A percentile compares a stretch with the other conserved stretches of the same genome.
These are phyloP conservation scores for Phyto melanocephala DNA, from an alignment of 2,888 invertebrate genomes.

Conservation along the genomic window DNA sequence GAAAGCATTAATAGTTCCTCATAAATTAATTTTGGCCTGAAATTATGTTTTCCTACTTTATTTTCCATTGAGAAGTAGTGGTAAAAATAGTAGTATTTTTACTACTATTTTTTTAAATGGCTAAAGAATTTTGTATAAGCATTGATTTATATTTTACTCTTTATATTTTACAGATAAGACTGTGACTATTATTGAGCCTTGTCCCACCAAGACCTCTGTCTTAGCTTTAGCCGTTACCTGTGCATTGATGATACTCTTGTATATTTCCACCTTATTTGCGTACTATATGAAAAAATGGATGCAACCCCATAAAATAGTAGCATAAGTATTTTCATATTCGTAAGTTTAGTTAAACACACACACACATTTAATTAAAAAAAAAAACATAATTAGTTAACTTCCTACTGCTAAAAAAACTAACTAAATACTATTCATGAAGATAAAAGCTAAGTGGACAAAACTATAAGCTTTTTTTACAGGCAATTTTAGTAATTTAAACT, in stretches of 20 bases:
- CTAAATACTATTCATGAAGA: not conserved
- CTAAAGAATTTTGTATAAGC: too few species aligned
- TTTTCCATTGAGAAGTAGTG: too few species aligned
- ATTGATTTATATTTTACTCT: too few species aligned
- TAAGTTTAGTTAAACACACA: constrained; percentile 27
- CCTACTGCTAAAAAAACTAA: constrained; percentile 8
- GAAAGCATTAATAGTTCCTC: too few species aligned
- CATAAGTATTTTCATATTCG: constrained; percentile 78
- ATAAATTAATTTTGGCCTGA: too few species aligned
- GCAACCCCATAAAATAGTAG: constrained; percentile 89
- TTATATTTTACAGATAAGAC: constrained; percentile 88
- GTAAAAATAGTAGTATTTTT: not conserved
- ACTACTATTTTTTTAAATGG: not conserved
- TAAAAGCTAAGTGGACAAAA: constrained; percentile 30
- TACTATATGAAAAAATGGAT: constrained; percentile 96
- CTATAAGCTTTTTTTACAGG: constrained; percentile 40
- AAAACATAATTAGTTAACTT: constrained; percentile 45
- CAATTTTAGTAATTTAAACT: constrained; percentile 28
- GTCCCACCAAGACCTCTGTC: constrained; percentile 95
- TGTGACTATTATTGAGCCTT: constrained; percentile 93
- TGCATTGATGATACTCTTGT: constrained; percentile 91
- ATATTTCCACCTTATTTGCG: constrained; percentile 94
- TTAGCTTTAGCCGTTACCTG: constrained; percentile 93
- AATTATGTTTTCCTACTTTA: too few species aligned
- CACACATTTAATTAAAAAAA: not conserved